Evolutionary conservation across 2,797 vertebrate genomes (phyloP).

Genomic region (Rachycentron canadum): DNA sequence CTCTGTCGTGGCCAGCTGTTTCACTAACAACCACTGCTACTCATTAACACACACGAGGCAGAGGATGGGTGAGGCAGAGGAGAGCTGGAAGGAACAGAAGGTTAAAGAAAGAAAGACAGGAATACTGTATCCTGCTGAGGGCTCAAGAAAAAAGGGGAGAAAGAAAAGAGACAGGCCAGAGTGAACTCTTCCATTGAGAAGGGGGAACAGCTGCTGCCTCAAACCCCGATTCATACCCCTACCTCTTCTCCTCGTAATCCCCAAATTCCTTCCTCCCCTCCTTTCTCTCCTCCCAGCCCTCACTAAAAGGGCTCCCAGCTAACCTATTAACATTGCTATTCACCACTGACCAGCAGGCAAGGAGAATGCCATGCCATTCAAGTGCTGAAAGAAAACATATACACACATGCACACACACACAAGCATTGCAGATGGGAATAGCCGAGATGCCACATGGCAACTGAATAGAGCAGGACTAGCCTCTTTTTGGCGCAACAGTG

Average conservation of each 20-base stretch:
- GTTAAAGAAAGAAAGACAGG: conserved; percentile 69
- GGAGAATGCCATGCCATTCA: conserved; percentile 81
- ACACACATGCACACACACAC: conserved; percentile 73
- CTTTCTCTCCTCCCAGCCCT: conserved; percentile 71
- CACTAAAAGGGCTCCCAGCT: conserved; percentile 78
- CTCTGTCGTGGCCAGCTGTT: conserved; percentile 81
- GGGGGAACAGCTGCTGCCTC: conserved; percentile 85
- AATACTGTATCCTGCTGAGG: conserved; percentile 83
- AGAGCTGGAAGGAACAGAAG: conserved; percentile 69
- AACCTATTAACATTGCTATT: conserved; percentile 86
- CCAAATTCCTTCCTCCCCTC: conserved; percentile 84
- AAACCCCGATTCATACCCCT: conserved; percentile 80
- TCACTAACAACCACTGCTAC: conserved; percentile 71
- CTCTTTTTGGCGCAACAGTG: conserved; percentile 74
- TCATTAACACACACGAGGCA: conserved; percentile 77
- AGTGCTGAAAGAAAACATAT: conserved; percentile 63
- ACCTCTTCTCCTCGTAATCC: conserved; percentile 83
- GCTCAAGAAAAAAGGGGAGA: conserved; percentile 63
- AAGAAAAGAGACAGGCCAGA: conserved; percentile 60
- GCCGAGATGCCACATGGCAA: conserved; percentile 84
- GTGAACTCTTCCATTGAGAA: conserved; percentile 79
- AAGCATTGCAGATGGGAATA: conserved; percentile 80
- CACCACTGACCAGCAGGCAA: conserved; percentile 83
- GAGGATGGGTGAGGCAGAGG: conserved; percentile 61
- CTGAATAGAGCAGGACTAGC: conserved; percentile 77